Percentiles rank a stretch among this genome's conserved stretches.
Evolutionary conservation across 2,797 vertebrate genomes (phyloP).

Genomic region (Ciconia nigra): DNA sequence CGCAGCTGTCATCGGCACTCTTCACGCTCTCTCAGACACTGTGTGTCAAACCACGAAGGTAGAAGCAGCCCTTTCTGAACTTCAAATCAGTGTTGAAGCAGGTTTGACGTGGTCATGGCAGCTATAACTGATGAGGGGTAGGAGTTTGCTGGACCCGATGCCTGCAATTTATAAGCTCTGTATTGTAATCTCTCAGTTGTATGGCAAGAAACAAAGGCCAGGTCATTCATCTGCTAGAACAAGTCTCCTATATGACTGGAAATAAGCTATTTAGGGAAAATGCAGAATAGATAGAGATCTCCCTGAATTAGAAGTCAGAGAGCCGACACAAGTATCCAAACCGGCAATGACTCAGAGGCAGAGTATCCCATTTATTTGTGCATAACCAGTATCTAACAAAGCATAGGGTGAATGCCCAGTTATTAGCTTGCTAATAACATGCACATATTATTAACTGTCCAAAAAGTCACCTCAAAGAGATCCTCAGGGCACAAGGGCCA

Average conservation of each 20-base stretch:
- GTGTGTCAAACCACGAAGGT: not conserved
- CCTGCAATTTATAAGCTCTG: not conserved
- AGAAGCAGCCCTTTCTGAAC: not conserved
- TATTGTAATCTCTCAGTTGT: not conserved
- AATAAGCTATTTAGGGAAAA: not conserved
- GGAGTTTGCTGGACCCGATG: not conserved
- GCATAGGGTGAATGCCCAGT: not conserved
- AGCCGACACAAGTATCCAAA: not conserved
- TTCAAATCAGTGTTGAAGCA: not conserved
- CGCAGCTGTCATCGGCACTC: not conserved
- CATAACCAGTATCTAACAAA: not conserved
- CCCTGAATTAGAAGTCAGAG: not conserved
- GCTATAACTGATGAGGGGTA: not conserved
- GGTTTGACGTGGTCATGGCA: not conserved
- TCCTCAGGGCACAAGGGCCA: not conserved
- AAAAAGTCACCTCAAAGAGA: not conserved
- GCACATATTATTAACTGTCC: not conserved
- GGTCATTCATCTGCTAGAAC: not conserved
- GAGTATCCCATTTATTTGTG: not conserved
- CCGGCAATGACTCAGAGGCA: not conserved
- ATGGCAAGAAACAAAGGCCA: not conserved
- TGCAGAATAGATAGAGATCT: not conserved
- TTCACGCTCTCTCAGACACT: not conserved
- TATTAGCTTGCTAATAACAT: not conserved
- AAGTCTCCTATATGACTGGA: not conserved